phyloP scores from a whole-genome alignment of 1,140 invertebrate species.

The Leptopilina clavipes region DNA sequence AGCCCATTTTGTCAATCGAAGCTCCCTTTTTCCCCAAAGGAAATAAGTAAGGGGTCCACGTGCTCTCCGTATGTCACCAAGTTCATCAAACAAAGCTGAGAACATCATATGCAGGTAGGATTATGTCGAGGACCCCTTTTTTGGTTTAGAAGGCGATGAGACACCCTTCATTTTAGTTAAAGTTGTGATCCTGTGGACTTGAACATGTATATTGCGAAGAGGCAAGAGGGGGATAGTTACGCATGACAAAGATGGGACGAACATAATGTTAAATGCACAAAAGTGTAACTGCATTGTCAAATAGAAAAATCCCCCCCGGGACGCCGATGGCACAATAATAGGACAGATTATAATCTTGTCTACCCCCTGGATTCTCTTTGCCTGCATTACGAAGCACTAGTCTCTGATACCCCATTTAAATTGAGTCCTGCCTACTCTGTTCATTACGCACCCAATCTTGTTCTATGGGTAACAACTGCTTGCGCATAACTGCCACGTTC shows the following conservation, averaged over 20 bases:
- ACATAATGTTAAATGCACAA: constrained; percentile 73
- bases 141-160: constrained; percentile 63
- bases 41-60: constrained; percentile 60
- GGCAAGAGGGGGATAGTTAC: constrained; percentile 22
- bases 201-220: constrained; percentile 34
- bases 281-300: constrained; percentile 74
- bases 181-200: constrained; percentile 53
- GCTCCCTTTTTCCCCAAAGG: constrained; percentile 37
- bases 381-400: not conserved
- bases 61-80: constrained; percentile 62
- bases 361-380: constrained; percentile 66
- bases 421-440: constrained; percentile 47
- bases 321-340: constrained; percentile 76
- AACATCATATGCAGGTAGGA: constrained; percentile 75
- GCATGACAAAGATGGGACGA: constrained; percentile 40
- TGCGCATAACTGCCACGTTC: constrained; percentile 49
- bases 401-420: constrained; percentile 35
- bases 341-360: constrained; percentile 76
- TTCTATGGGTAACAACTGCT: constrained; percentile 56
- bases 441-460: constrained; percentile 59
- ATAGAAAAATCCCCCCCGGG: constrained; percentile 72
- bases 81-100: constrained; percentile 65
- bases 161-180: constrained; percentile 54
- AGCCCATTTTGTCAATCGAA: constrained; percentile 58
- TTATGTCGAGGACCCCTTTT: constrained; percentile 70